Conservation (phyloP, 2,113 vertebrate genomes). For the Tyto alba region DNA sequence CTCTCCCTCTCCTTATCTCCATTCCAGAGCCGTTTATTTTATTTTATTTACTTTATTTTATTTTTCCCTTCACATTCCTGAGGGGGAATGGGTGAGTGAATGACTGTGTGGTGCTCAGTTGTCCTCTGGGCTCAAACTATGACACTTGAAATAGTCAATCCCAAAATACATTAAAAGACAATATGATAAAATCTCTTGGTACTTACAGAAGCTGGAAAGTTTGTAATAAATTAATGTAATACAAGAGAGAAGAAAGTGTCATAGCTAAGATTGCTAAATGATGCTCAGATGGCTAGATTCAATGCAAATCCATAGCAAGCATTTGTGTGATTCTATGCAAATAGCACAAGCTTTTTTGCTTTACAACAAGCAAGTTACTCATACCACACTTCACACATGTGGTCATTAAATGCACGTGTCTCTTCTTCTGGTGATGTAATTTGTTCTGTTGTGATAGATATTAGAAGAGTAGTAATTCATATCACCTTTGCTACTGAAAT, state of each 20-base stretch:
- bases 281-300: neutral
- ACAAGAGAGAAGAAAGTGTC: neutral
- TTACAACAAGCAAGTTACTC: neutral
- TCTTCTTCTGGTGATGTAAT: neutral
- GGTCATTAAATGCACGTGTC: neutral
- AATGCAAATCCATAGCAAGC: neutral
- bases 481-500: neutral
- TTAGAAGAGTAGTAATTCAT: neutral
- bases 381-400: neutral
- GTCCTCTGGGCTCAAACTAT: no score
- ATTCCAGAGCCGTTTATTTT: no score
- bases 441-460: neutral
- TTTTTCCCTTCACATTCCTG: no score
- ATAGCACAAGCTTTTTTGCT: neutral
- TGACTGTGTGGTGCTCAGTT: no score
- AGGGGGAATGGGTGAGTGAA: no score
- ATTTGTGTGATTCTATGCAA: neutral
- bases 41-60: no score
- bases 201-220: neutral
- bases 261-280: neutral
- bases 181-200: accelerated
- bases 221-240: neutral
- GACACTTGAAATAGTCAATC: neutral
- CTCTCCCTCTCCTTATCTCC: no score
- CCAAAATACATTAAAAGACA: neutral